Percentiles rank a stretch among this genome's conserved stretches.
These are phyloP conservation scores for Stichodactyla helianthus DNA, from an alignment of 64 coral and sea anemone species.

Conservation along the genomic window DNA sequence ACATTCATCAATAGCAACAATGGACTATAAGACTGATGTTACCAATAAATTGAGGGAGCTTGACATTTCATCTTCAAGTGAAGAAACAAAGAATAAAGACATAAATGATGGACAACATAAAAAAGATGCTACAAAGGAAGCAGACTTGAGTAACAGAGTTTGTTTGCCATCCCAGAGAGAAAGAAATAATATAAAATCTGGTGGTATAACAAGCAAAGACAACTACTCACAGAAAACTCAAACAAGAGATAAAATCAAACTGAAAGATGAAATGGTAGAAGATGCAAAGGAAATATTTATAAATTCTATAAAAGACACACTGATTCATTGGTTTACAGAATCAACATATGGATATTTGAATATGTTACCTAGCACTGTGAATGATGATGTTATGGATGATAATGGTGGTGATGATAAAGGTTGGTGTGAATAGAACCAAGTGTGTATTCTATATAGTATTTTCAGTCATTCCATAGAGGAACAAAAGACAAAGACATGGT, in stretches of 20 bases:
- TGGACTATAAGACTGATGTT: neutral
- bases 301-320: neutral
- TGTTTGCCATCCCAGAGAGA: neutral
- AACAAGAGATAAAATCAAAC: neutral
- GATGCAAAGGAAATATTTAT: neutral
- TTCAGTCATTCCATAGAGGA: no score
- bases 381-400: neutral
- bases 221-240: neutral
- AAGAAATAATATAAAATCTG: neutral
- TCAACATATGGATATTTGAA: neutral
- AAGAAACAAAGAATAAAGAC: neutral
- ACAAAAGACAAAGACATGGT: no score
- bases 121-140: neutral
- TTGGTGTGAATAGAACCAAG: neutral
- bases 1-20: neutral
- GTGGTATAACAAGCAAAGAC: neutral
- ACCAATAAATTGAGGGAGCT: neutral
- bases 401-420: neutral
- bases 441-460: no score
- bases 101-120: neutral
- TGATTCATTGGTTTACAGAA: conserved; percentile 7
- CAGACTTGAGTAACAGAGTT: neutral
- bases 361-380: neutral
- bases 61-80: neutral
- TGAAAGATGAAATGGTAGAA: neutral